Evolutionary conservation across 1,140 invertebrate species (phyloP).

Genomic region (Magallana ariakensis): DNA sequence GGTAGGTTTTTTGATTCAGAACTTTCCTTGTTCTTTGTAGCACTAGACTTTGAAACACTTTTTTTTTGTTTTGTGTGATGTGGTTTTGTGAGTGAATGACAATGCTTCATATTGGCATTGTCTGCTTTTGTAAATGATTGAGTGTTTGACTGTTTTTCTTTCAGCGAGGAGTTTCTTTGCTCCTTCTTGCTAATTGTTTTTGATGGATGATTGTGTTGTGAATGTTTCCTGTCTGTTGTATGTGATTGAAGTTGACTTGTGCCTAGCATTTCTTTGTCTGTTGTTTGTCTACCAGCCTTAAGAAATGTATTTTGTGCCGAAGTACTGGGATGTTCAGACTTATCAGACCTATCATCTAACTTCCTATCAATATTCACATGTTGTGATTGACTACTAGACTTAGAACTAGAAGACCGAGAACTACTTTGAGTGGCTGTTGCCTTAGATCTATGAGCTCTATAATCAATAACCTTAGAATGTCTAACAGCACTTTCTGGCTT

Average conservation of each 20-base stretch:
- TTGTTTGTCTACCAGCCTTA: background rate
- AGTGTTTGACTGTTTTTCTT: background rate
- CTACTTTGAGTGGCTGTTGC: too few species aligned
- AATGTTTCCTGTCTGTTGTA: background rate
- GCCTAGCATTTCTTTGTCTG: background rate
- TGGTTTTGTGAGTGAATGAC: background rate
- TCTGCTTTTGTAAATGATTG: background rate
- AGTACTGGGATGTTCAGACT: background rate
- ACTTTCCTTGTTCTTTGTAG: background rate
- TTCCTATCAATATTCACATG: background rate
- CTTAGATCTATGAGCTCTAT: background rate
- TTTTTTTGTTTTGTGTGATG: background rate
- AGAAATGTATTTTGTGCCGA: background rate
- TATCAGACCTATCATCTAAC: background rate
- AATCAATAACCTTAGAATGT: background rate
- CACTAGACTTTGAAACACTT: background rate
- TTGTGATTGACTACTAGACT: background rate
- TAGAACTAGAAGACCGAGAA: background rate
- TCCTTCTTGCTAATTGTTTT: background rate
- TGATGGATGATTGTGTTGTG: background rate
- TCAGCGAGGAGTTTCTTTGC: background rate
- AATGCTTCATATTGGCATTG: background rate
- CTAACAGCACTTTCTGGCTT: background rate
- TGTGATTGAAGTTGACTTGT: background rate
- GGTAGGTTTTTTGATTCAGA: background rate